Conservation (phyloP, 2,888 invertebrate genomes). For the Cryptus viduatorius region DNA sequence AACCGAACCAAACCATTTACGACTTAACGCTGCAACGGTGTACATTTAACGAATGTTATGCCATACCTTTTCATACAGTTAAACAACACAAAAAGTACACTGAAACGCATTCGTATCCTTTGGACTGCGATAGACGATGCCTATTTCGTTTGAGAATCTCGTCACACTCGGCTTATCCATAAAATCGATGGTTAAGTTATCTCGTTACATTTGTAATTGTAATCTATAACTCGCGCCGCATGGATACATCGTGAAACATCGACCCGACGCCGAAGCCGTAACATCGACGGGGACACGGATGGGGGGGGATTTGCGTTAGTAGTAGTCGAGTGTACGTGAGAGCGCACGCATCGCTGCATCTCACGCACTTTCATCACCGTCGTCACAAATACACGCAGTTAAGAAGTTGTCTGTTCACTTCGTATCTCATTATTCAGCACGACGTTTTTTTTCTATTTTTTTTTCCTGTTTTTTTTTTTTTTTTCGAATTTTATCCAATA, state of each 20-base stretch:
- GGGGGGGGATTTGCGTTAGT: not conserved
- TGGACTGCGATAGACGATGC: not conserved
- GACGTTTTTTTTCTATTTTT: conserved; percentile 19
- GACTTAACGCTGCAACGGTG: conserved; percentile 25
- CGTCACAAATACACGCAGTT: not conserved
- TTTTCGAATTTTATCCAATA: conserved; percentile 65
- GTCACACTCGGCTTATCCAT: conserved; percentile 36
- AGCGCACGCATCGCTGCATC: conserved; percentile 28
- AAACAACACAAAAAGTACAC: not conserved
- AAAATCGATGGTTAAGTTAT: conserved; percentile 65
- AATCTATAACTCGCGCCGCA: conserved; percentile 58
- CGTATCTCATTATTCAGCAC: conserved; percentile 32
- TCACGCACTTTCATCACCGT: conserved; percentile 40
- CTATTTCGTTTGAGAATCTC: conserved; percentile 47
- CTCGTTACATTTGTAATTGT: conserved; percentile 74
- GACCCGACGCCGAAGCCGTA: conserved; percentile 22
- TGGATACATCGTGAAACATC: conserved; percentile 21
- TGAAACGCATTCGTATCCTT: conserved; percentile 20
- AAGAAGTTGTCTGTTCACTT: not conserved
- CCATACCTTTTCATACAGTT: not conserved
- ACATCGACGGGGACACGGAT: not conserved
- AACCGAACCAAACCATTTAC: conserved; percentile 62
- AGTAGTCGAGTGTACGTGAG: conserved; percentile 19
- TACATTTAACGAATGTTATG: conserved; percentile 11
- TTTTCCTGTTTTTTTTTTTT: conserved; percentile 15